phyloP scores from a whole-genome alignment of 2,797 vertebrate genomes.

The Pseudochromis fuscus region DNA sequence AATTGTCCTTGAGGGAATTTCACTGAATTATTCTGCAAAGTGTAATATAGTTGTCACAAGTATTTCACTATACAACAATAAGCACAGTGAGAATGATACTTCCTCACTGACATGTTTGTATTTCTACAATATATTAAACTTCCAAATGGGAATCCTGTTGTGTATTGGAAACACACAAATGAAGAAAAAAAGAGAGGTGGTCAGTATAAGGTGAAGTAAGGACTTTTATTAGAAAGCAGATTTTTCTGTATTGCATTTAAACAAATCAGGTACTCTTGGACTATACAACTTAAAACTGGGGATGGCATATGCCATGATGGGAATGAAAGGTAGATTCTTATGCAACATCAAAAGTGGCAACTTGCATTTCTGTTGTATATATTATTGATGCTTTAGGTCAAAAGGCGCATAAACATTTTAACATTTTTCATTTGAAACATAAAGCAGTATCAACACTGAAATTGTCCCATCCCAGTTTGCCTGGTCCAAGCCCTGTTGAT shows the following conservation, averaged over 20 bases:
- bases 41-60: conserved; percentile 1
- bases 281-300: conserved; percentile 80
- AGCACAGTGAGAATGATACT: background rate
- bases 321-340: conserved; percentile 81
- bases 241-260: conserved; percentile 87
- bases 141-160: background rate
- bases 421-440: conserved; percentile 73
- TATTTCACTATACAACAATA: background rate
- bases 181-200: conserved; percentile 21
- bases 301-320: conserved; percentile 78
- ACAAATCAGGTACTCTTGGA: conserved; percentile 80
- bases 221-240: conserved; percentile 89
- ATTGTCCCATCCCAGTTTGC: conserved; percentile 70
- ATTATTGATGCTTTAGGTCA: conserved; percentile 81
- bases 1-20: conserved; percentile 9
- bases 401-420: conserved; percentile 82
- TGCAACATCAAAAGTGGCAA: conserved; percentile 83
- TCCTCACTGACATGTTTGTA: conserved; percentile 9
- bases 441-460: conserved; percentile 78
- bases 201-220: conserved; percentile 79
- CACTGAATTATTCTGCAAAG: conserved; percentile 1
- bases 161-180: conserved; percentile 11
- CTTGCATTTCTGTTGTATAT: conserved; percentile 82
- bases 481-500: conserved; percentile 72
- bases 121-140: conserved; percentile 6